phyloP scores from a whole-genome alignment of 2,888 invertebrate species.

The Himalopsyche tibetana region DNA sequence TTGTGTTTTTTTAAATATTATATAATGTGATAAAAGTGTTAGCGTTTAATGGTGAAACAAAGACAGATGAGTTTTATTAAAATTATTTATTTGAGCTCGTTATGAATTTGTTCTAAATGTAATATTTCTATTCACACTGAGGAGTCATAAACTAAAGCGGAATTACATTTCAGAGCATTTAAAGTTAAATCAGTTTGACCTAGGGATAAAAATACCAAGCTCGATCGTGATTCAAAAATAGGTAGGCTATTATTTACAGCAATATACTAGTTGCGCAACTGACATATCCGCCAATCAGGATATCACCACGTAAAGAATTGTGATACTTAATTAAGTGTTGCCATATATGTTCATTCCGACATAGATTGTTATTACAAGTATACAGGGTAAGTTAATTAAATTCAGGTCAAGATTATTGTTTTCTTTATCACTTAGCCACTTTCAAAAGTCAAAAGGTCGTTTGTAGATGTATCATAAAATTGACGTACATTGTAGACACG shows the following conservation, averaged over 20 bases:
- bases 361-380: neutral
- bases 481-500: no score
- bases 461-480: neutral
- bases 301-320: neutral
- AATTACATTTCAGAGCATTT: slow-evolving; percentile 50
- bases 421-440: neutral
- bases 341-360: slow-evolving; percentile 24
- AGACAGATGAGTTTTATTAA: no score
- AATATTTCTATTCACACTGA: neutral
- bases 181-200: slow-evolving; percentile 53
- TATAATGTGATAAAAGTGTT: no score
- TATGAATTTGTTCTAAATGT: neutral
- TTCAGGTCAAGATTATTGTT: slow-evolving; percentile 28
- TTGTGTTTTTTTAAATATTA: no score
- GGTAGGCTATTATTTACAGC: slow-evolving; percentile 12
- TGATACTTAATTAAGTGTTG: slow-evolving; percentile 3
- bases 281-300: slow-evolving; percentile 45
- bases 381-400: neutral
- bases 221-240: slow-evolving; percentile 52
- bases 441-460: neutral
- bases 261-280: slow-evolving; percentile 36
- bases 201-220: slow-evolving; percentile 46
- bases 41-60: no score
- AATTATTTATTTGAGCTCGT: neutral
- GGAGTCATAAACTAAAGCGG: slow-evolving; percentile 11